Evolutionary conservation across 2,797 vertebrate genomes (phyloP).

Genomic region (Bovichtus diacanthus): DNA sequence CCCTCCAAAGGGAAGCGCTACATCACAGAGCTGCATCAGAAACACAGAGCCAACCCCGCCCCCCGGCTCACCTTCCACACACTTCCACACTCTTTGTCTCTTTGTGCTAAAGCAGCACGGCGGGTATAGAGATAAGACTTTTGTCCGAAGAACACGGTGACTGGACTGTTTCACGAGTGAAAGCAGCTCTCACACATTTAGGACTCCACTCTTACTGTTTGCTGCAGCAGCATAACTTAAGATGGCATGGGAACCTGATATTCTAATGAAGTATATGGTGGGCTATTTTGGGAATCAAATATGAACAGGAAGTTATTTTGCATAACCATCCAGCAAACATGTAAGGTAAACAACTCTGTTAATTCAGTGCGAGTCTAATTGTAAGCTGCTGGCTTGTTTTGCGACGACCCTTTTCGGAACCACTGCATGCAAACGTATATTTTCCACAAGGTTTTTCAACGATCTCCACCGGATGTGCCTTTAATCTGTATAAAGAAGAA

Average conservation of each 20-base stretch:
- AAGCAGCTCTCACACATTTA: constrained; percentile 15
- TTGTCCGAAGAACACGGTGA: constrained; percentile 40
- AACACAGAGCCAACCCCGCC: constrained; percentile 12
- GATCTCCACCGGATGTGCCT: neutral
- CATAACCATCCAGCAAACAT: constrained; percentile 22
- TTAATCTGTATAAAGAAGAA: neutral
- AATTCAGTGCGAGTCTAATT: neutral
- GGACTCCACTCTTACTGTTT: constrained; percentile 11
- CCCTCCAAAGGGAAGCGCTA: constrained; percentile 33
- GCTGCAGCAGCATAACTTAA: constrained; percentile 16
- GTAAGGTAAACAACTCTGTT: neutral
- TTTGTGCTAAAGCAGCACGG: constrained; percentile 32
- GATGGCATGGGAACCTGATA: neutral
- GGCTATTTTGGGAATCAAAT: constrained; percentile 32
- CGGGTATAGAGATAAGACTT: constrained; percentile 53
- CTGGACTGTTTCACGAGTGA: constrained; percentile 42
- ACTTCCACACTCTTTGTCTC: constrained; percentile 28
- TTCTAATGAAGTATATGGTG: constrained; percentile 11
- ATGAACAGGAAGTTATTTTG: constrained; percentile 2
- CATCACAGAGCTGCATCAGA: constrained; percentile 48
- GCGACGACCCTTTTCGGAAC: neutral
- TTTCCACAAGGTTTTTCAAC: neutral
- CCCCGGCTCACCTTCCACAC: constrained; percentile 1
- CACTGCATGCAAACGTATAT: neutral
- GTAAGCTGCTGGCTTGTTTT: neutral